These are phyloP conservation scores for Tragelaphus strepsiceros DNA, from an alignment of 2,113 vertebrate genomes.

Conservation along the genomic window DNA sequence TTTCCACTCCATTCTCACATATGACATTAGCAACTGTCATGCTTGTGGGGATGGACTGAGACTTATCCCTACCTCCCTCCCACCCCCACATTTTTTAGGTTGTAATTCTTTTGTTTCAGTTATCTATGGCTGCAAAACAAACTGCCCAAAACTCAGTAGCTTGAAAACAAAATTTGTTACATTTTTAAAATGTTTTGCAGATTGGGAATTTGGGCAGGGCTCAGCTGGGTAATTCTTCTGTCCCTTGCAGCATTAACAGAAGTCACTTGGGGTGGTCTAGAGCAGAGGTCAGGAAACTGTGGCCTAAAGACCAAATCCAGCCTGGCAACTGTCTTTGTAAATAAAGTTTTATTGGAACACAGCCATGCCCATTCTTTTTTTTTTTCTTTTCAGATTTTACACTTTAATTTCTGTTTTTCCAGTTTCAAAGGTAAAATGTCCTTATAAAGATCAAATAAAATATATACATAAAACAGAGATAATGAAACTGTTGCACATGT, in stretches of 20 bases:
- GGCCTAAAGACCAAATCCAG: not conserved
- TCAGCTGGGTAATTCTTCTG: not conserved
- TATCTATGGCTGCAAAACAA: not conserved
- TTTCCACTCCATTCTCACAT: not conserved
- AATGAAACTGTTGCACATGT: not conserved
- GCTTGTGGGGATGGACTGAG: not conserved
- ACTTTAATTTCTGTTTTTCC: not conserved
- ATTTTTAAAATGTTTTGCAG: not conserved
- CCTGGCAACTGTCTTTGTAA: not conserved
- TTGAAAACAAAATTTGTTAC: not conserved
- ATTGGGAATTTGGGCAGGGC: not conserved
- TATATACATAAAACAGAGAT: not conserved
- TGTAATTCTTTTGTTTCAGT: not conserved
- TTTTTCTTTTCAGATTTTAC: not conserved
- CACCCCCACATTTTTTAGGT: fast-evolving
- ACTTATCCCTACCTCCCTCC: not conserved
- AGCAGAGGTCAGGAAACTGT: not conserved
- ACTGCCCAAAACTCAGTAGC: not conserved
- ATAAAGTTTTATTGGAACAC: not conserved
- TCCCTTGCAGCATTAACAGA: not conserved
- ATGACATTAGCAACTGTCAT: not conserved
- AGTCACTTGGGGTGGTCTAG: not conserved
- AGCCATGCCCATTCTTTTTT: not conserved
- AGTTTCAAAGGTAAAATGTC: not conserved
- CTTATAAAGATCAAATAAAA: not conserved